Evolutionary conservation across 2,888 invertebrate species (phyloP), one percentile per base, ranked within the genome.

Genomic region (Xylocampa areola): DNA sequence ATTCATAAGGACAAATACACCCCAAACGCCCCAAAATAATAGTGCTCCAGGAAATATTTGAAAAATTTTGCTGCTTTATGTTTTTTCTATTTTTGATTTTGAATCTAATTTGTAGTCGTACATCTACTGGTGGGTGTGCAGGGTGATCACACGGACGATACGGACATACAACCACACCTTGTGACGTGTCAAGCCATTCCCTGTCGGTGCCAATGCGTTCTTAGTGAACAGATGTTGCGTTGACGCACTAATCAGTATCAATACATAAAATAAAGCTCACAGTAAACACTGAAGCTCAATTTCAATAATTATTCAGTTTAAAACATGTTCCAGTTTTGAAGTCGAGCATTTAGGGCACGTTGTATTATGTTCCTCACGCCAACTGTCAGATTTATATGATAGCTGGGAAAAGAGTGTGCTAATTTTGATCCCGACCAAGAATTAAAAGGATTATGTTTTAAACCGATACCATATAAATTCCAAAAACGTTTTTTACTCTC

Each of bases 151-250:
- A 87, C 85, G 73, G 80, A 90, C 84, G 79, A 47, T 59, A 73
- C 63, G 36, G 58, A 77, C 62, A 72, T 54, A 74, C 79, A 86
- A 75, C 75, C 85, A 88, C 86, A 84, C 84, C 81, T 79, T 79
- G 86, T 87, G 87, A 80, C 73, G 86, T 88, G 88, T 79, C 66
- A 82, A 91, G 90, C 90, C 89, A 91, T 90, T 87, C 86, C 83
- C 85, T 54, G 73, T 77, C 76, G 84, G 89, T 91, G 92, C 91
- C 89, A 87, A 88, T 88, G 86, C 85, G 77, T 67, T 72, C 71
- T 77, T 68, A 77, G 91, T 90, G 91, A 90, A 87, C 69, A 61
- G 70, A 77, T 66, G 91, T 93, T 93, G 93, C 93, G 93, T 91
- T 84, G 92, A 92, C 93, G 91, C 91, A 89, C 91, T 91, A 89